Evolutionary conservation across 2,797 vertebrate genomes (phyloP), one percentile per base, ranked within the genome.

Genomic region (Sparus aurata): DNA sequence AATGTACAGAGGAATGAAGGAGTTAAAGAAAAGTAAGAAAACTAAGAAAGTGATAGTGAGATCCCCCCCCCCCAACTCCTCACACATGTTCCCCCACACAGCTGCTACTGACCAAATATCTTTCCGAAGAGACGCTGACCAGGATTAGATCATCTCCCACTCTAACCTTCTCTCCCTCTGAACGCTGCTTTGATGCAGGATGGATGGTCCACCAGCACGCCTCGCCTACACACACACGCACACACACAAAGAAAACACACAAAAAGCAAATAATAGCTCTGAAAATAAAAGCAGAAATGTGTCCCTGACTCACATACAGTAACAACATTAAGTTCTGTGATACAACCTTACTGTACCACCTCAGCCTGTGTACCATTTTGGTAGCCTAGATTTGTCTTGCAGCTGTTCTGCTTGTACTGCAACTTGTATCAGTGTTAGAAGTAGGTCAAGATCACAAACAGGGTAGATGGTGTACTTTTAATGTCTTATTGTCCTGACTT

Each of bases 131-230:
- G 79, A 99, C 95, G 23, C 98, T 99, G 90, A 99, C 98, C 80
- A 99, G 93, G 90, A 99, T 99, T 82, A 99, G 96, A 86, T 99
- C 98, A 86, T 99, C 98, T 78, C 98, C 98, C 38, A 98, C 98
- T 27, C 98, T 93, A 0, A 99, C 97, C 91, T 99, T 99, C 90
- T 99, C 98, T 71, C 98, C 98, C 90, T 99, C 98, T 5, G 98
- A 99, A 67, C 98, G 94, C 81, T 99, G 98, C 87, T 99, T 99
- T 30, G 98, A 99, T 63, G 98, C 98, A 18, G 98, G 98, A 86
- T 99, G 98, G 78, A 99, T 99, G 47, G 97, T 99, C 98, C 98
- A 99, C 98, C 98, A 99, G 84, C 98, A 99, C 1, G 98, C 97
- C 81, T 98, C 98, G 3, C 98, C 97, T 98, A 71, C 27, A 85